phyloP scores from a whole-genome alignment of 2,113 vertebrate genomes.

The Micronisus gabar region DNA sequence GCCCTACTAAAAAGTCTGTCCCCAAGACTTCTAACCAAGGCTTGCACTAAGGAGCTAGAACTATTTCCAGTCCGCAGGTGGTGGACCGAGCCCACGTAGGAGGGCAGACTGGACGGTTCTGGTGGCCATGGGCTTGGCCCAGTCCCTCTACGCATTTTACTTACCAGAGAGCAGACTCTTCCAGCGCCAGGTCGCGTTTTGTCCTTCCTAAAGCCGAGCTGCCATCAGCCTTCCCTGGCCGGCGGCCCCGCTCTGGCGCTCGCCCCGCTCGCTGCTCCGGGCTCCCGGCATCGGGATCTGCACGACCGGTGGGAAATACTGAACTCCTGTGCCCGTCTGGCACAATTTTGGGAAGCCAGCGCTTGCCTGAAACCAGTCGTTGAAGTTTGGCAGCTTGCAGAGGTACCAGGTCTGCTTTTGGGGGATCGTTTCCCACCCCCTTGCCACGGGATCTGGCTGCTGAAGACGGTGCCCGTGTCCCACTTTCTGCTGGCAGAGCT shows the following conservation, averaged over 20 bases:
- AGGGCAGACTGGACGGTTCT: neutral
- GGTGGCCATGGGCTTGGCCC: neutral
- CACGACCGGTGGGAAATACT: fast-evolving
- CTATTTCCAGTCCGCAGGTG: fast-evolving
- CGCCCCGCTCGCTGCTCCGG: neutral
- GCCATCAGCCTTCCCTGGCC: neutral
- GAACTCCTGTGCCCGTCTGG: neutral
- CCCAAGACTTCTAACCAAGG: neutral
- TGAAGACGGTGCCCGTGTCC: neutral
- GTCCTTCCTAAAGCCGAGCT: neutral
- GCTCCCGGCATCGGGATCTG: fast-evolving
- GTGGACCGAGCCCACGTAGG: fast-evolving
- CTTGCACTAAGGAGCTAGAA: neutral
- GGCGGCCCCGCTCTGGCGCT: neutral
- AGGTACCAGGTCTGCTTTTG: neutral
- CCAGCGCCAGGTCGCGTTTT: neutral
- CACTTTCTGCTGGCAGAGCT: neutral
- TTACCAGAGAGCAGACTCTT: neutral
- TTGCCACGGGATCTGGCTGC: neutral
- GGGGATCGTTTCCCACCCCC: neutral
- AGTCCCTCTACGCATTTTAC: neutral
- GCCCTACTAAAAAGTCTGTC: neutral
- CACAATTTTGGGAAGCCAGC: neutral
- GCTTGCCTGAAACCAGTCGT: neutral
- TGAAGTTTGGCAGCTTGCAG: neutral